phyloP scores from a whole-genome alignment of 2,113 vertebrate species.

The Prolemur simus region DNA sequence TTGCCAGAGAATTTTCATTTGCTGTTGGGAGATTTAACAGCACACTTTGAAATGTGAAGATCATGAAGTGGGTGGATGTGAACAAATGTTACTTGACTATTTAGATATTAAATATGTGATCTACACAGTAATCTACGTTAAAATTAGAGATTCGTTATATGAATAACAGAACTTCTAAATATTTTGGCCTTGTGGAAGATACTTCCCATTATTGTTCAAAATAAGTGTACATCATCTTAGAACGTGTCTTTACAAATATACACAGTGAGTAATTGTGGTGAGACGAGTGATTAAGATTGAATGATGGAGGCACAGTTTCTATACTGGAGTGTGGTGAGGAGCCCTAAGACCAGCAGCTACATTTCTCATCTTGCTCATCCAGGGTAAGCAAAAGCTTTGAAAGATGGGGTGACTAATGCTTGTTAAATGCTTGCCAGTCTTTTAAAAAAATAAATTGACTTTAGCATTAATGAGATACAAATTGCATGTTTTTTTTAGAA shows the following conservation, averaged over 20 bases:
- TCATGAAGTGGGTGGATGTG: background rate
- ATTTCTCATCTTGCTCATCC: constrained; percentile 66
- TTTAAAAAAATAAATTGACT: constrained; percentile 1
- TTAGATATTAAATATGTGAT: background rate
- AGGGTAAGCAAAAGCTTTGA: constrained; percentile 9
- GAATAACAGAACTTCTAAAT: background rate
- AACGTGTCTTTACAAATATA: constrained; percentile 49
- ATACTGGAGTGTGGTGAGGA: background rate
- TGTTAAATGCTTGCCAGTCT: background rate
- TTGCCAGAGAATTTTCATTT: background rate
- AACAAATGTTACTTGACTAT: background rate
- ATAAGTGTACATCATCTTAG: constrained; percentile 26
- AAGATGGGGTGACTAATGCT: background rate
- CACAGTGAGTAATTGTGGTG: background rate
- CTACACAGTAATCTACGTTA: background rate
- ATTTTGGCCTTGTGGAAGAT: background rate
- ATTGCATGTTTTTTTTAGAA: background rate
- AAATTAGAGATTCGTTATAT: background rate
- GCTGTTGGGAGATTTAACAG: background rate
- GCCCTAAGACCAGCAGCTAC: constrained; percentile 71
- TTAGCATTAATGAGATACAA: constrained; percentile 32
- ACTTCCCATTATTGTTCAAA: background rate
- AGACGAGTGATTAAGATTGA: background rate
- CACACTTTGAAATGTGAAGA: background rate
- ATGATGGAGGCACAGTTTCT: background rate